Evolutionary conservation across 2,113 vertebrate genomes (phyloP).

Genomic region (Cryptotis parvus): DNA sequence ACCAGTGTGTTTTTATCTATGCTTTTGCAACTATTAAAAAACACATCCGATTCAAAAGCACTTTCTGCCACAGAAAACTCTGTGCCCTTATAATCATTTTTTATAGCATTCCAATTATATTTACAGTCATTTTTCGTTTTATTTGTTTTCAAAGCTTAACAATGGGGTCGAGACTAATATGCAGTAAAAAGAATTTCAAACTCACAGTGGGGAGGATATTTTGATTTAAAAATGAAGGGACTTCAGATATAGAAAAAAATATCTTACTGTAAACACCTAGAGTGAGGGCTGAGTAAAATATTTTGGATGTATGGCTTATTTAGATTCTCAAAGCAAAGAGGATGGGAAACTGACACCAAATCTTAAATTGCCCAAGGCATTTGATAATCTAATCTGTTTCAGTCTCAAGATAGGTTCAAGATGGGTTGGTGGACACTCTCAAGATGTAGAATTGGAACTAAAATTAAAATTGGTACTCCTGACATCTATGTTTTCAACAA

Average conservation of each 20-base stretch:
- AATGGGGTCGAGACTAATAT: not conserved
- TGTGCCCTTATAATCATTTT: conserved; percentile 36
- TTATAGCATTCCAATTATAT: not conserved
- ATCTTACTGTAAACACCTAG: not conserved
- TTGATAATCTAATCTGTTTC: not conserved
- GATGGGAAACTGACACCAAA: not conserved
- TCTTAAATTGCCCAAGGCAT: not conserved
- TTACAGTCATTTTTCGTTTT: conserved; percentile 11
- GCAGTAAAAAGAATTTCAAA: conserved; percentile 18
- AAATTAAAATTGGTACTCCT: not conserved
- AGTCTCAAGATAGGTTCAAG: not conserved
- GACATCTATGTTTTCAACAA: not conserved
- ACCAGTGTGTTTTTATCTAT: conserved; percentile 19
- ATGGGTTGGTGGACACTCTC: not conserved
- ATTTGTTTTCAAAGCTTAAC: conserved; percentile 33
- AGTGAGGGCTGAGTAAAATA: conserved; percentile 39
- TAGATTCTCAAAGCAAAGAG: not conserved
- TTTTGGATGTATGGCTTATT: conserved; percentile 6
- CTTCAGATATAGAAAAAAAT: not conserved
- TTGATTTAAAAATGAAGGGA: not conserved
- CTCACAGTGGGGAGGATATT: not conserved
- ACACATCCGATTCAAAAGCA: conserved; percentile 1
- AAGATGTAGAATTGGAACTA: not conserved
- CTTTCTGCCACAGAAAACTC: not conserved
- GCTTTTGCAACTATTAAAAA: conserved; percentile 50